A percentile compares a stretch with the other conserved stretches of the same genome.
Conservation (phyloP, 1,140 invertebrate species). For the Drosophila varians region DNA sequence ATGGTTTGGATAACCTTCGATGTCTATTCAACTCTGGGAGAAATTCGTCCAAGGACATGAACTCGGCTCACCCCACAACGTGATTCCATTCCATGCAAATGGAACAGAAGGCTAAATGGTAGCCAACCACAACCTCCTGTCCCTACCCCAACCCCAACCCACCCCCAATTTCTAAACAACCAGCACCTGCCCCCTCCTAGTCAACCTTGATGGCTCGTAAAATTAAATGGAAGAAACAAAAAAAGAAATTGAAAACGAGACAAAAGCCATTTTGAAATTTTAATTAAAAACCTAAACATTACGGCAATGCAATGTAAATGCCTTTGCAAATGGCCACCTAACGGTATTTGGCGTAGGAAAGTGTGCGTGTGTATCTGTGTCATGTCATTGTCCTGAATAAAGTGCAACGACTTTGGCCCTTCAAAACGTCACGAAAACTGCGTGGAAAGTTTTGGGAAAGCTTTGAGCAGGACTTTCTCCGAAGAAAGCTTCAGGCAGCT, state of each 20-base stretch:
- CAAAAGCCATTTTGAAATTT: conserved; percentile 29
- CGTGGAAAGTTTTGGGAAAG: conserved; percentile 33
- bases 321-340: conserved; percentile 7
- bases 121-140: neutral
- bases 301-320: conserved; percentile 40
- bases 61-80: conserved; percentile 20
- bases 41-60: conserved; percentile 71
- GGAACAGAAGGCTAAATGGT: conserved; percentile 30
- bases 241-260: neutral
- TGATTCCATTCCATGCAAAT: conserved; percentile 36
- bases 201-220: conserved; percentile 13
- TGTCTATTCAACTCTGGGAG: conserved; percentile 66
- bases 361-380: conserved; percentile 16
- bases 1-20: conserved; percentile 48
- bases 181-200: neutral
- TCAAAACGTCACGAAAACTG: conserved; percentile 32
- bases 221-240: neutral
- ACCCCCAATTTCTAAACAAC: neutral
- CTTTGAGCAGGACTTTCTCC: conserved; percentile 25
- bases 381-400: conserved; percentile 63
- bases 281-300: conserved; percentile 44
- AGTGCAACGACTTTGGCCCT: conserved; percentile 61
- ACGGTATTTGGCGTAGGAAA: neutral
- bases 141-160: neutral
- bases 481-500: conserved; percentile 27